Percentiles rank a stretch among this genome's conserved stretches.
Conservation (phyloP, 2,797 vertebrate species). For the Bovichtus variegatus region DNA sequence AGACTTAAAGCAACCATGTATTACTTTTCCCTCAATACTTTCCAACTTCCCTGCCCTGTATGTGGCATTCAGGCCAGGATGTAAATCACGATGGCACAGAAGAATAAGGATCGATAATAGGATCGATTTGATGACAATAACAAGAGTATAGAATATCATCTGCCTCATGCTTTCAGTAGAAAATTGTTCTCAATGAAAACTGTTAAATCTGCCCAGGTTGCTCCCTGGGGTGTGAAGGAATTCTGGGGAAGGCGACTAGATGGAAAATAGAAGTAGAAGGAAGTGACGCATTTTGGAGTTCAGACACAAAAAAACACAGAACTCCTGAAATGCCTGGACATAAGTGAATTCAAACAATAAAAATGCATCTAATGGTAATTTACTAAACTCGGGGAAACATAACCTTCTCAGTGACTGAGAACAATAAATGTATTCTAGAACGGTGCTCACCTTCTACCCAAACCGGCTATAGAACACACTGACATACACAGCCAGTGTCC, state of each 20-base stretch:
- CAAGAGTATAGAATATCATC: not conserved
- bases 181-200: constrained; percentile 29
- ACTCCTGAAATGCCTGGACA: constrained; percentile 3
- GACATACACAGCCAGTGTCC: not conserved
- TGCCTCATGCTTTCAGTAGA: not conserved
- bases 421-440: not conserved
- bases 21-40: not conserved
- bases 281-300: constrained; percentile 8
- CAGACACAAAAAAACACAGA: not conserved
- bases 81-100: not conserved
- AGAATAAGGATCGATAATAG: too few relatives aligned
- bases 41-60: too few relatives aligned
- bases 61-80: not conserved
- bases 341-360: not conserved
- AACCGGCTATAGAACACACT: constrained; percentile 17
- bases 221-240: constrained; percentile 8
- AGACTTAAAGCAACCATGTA: not conserved
- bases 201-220: constrained; percentile 5
- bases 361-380: not conserved
- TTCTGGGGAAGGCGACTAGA: constrained; percentile 11
- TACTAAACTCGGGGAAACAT: not conserved
- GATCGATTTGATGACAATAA: not conserved
- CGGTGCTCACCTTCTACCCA: not conserved
- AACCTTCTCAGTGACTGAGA: not conserved
- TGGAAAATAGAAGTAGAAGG: constrained; percentile 15